Evolutionary conservation across 2,113 vertebrate genomes (phyloP), one percentile per base, ranked within the genome.

Genomic region (Eleginops maclovinus): DNA sequence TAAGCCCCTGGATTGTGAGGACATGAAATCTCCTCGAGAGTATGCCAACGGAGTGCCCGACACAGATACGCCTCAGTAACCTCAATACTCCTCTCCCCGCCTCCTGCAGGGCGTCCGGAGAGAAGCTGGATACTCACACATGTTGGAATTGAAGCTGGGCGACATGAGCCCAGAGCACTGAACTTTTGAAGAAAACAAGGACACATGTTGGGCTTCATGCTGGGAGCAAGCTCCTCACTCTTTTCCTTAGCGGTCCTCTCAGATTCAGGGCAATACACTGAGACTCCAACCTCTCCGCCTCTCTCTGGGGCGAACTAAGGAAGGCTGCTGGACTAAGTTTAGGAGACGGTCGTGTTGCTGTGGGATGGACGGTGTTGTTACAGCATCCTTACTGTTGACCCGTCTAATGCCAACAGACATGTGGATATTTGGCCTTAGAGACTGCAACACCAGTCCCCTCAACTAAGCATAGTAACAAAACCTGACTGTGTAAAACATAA

Each of bases 201-300:
- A 87, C 82, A 72, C 62, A 60, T 54, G 44, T 59, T 47, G 88
- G 84, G 75, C 71, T 70, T 36, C 81, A 65, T 54, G 58, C 44
- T 21, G 36, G 60, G 62, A 79, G 55, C 72, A 73, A 51, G 59
- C 70, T 44, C 76, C 75, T 51, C 58, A 50, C 69, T 84, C 78
- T 71, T 68, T 81, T 84, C 75, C 73, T 71, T n/a, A 68, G 72
- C 56, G 46, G 77, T 78, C 77, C 84, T 70, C 85, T 77, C 87
- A 73, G 86, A 88, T 90, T 82, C 84, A 90, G 90, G 90, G 93
- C 93, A 93, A 94, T 94, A 93, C 75, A 78, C 60, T 9, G 68
- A 85, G 79, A 80, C 72, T 75, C 77, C 79, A 11, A 67, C 83
- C 54, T 76, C 88, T 77, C 81, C 61, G 40, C 77, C 72, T 82